phyloP scores from a whole-genome alignment of 2,113 vertebrate genomes.

The Paracyprichromis sp. region DNA sequence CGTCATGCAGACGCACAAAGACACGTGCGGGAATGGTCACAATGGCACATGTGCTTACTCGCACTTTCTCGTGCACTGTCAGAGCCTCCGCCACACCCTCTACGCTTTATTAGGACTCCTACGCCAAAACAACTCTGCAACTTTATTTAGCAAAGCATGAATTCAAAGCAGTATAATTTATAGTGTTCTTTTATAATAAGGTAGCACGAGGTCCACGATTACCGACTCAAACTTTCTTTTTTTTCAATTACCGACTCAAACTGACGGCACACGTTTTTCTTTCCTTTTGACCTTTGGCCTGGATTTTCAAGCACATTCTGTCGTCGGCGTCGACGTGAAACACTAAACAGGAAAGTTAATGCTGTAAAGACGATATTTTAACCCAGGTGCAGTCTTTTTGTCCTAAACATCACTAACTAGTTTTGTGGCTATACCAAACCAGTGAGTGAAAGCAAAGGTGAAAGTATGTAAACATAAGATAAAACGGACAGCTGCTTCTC shows the following conservation, averaged over 20 bases:
- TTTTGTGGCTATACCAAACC: not conserved
- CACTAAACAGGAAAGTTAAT: not conserved
- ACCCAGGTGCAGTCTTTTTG: not conserved
- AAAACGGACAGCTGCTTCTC: not conserved
- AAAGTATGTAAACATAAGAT: not conserved
- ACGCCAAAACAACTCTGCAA: not conserved
- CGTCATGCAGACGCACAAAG: slow-evolving; percentile 20
- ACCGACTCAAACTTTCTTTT: not conserved
- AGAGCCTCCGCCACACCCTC: not conserved
- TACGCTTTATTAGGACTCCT: not conserved
- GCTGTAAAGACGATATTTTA: not conserved
- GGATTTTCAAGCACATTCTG: not conserved
- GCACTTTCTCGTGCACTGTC: not conserved
- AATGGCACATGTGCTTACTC: not conserved
- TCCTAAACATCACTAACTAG: not conserved
- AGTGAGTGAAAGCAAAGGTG: not conserved
- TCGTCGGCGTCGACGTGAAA: not conserved
- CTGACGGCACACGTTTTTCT: not conserved
- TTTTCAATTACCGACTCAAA: not conserved
- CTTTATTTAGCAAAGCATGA: not conserved
- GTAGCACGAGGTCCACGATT: not conserved
- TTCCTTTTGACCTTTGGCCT: not conserved
- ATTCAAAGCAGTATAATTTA: not conserved
- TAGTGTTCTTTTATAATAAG: not conserved
- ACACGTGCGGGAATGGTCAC: not conserved